phyloP scores from a whole-genome alignment of 2,797 vertebrate genomes.

The Rhabdophis nuchalis region DNA sequence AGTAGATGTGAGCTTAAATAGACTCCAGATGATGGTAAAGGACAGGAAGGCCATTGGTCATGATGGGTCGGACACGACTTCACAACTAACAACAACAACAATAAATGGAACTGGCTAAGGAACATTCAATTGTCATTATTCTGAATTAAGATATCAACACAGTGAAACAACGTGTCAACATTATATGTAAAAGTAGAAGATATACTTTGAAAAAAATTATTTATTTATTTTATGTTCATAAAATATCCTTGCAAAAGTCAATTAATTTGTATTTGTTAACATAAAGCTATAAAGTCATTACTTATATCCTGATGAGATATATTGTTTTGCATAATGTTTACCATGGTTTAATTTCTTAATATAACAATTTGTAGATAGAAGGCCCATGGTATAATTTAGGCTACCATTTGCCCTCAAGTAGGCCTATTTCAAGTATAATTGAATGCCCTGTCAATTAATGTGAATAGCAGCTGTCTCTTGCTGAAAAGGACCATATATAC shows the following conservation, averaged over 20 bases:
- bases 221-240: not conserved
- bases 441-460: slow-evolving; percentile 76
- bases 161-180: not conserved
- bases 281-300: not conserved
- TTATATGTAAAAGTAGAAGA: not conserved
- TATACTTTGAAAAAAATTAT: too few species aligned
- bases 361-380: slow-evolving; percentile 71
- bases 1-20: too few species aligned
- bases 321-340: slow-evolving; percentile 65
- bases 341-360: slow-evolving; percentile 72
- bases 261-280: not conserved
- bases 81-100: too few species aligned
- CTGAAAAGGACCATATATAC: slow-evolving; percentile 69
- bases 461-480: slow-evolving; percentile 79
- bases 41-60: too few species aligned
- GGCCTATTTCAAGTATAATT: slow-evolving; percentile 82
- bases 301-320: slow-evolving; percentile 33
- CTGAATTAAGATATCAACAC: not conserved
- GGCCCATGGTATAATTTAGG: slow-evolving; percentile 73
- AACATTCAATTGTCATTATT: not conserved
- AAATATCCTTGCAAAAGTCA: not conserved
- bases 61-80: too few species aligned
- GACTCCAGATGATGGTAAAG: too few species aligned
- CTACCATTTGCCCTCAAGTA: slow-evolving; percentile 80
- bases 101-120: not conserved